Conservation (phyloP, 2,888 invertebrate genomes). For the Drosophila dives region DNA sequence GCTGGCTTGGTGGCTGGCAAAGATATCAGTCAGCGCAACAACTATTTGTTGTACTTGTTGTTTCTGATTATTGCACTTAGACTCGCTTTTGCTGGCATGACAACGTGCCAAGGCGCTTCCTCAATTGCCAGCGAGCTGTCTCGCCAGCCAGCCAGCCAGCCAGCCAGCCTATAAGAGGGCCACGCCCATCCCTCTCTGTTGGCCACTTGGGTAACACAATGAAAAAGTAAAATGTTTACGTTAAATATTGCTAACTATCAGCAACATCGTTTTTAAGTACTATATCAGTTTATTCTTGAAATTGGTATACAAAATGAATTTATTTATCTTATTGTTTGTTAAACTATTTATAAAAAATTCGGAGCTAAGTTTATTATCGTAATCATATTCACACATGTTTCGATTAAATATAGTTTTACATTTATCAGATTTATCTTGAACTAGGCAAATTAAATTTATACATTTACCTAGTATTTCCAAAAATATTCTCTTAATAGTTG, state of each 20-base stretch:
- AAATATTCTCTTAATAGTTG: no score
- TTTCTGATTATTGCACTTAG: slow-evolving; percentile 1
- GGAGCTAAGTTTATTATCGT: not conserved
- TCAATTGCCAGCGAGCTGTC: not conserved
- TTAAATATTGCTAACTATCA: not conserved
- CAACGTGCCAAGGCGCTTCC: slow-evolving; percentile 14
- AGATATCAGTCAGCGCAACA: slow-evolving; percentile 6
- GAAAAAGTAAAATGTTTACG: not conserved
- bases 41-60: slow-evolving; percentile 1
- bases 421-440: not conserved
- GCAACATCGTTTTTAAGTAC: not conserved
- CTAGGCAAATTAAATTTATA: not conserved
- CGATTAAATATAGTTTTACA: not conserved
- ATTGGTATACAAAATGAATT: not conserved
- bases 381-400: not conserved
- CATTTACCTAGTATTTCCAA: not conserved
- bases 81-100: slow-evolving; percentile 1
- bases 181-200: not conserved
- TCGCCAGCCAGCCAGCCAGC: not conserved
- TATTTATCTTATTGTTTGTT: not conserved
- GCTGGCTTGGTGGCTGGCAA: slow-evolving; percentile 2
- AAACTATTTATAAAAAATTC: not conserved
- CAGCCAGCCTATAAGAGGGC: not conserved
- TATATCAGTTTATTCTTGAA: not conserved
- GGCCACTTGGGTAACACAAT: not conserved